Conservation (phyloP, 2,888 invertebrate species). For the Subacronicta megacephala region DNA sequence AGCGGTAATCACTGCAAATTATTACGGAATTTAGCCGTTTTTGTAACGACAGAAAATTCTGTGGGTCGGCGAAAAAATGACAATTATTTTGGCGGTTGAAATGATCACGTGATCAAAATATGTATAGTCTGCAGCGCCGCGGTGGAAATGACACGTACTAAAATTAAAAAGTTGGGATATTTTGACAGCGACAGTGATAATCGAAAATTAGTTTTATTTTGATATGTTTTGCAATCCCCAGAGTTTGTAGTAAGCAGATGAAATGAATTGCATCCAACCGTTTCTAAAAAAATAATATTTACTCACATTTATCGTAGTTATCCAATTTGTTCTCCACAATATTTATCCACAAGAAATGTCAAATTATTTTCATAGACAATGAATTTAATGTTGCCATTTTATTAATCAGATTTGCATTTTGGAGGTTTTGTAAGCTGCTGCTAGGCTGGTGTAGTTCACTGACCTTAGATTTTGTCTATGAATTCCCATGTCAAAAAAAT, state of each 20-base stretch:
- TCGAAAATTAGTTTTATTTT: slow-evolving; percentile 21
- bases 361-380: slow-evolving; percentile 38
- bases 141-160: slow-evolving; percentile 59
- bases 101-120: slow-evolving; percentile 85
- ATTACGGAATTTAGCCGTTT: slow-evolving; percentile 48
- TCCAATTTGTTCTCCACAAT: slow-evolving; percentile 41
- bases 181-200: slow-evolving; percentile 66
- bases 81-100: slow-evolving; percentile 87
- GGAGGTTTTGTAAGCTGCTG: too few species aligned
- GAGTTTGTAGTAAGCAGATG: background rate
- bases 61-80: slow-evolving; percentile 74
- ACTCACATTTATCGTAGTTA: slow-evolving; percentile 53
- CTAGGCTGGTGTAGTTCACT: too few species aligned
- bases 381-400: slow-evolving; percentile 35
- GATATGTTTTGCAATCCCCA: background rate
- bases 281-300: slow-evolving; percentile 6
- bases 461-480: slow-evolving; percentile 21
- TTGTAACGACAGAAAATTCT: slow-evolving; percentile 58
- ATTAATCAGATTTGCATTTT: background rate
- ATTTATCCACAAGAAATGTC: slow-evolving; percentile 35
- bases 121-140: slow-evolving; percentile 63
- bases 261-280: background rate
- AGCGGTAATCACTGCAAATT: slow-evolving; percentile 30
- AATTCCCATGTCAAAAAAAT: background rate
- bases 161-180: slow-evolving; percentile 62